Percentiles rank a stretch among this genome's conserved stretches.
phyloP scores from a whole-genome alignment of 2,113 vertebrate genomes.

The Pseudopipra pipra region DNA sequence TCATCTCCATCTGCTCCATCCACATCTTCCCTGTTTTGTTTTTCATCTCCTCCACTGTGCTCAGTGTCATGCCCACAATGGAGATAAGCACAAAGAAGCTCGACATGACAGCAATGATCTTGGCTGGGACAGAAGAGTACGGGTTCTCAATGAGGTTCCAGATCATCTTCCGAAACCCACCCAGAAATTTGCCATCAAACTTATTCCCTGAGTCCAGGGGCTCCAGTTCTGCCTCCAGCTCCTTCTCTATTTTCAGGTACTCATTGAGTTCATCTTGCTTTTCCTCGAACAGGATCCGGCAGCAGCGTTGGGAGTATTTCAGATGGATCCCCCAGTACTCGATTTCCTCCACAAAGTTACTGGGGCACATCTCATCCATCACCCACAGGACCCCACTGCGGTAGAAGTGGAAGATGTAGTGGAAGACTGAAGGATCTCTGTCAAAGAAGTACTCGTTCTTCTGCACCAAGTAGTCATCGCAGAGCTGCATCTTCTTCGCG shows the following conservation, averaged over 20 bases:
- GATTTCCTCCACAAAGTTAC: slow-evolving; percentile 82
- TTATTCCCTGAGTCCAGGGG: slow-evolving; percentile 52
- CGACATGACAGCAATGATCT: slow-evolving; percentile 78
- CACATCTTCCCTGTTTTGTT: slow-evolving; percentile 66
- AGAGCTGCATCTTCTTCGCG: slow-evolving; percentile 78
- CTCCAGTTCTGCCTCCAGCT: slow-evolving; percentile 80
- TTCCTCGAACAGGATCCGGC: slow-evolving; percentile 82
- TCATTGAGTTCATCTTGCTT: slow-evolving; percentile 80
- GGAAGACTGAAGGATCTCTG: slow-evolving; percentile 85
- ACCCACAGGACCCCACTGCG: slow-evolving; percentile 82
- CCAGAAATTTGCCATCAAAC: slow-evolving; percentile 78
- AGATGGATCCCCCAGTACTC: slow-evolving; percentile 85
- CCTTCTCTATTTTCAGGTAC: slow-evolving; percentile 78
- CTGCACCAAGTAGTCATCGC: slow-evolving; percentile 86
- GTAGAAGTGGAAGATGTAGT: slow-evolving; percentile 89
- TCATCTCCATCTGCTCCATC: slow-evolving; percentile 79
- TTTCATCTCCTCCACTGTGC: slow-evolving; percentile 83
- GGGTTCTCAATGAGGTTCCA: slow-evolving; percentile 85
- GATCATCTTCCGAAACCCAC: slow-evolving; percentile 61
- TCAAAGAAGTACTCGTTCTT: slow-evolving; percentile 90
- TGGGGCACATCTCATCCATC: slow-evolving; percentile 79
- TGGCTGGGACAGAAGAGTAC: slow-evolving; percentile 77
- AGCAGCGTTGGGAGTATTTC: slow-evolving; percentile 79
- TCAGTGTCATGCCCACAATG: slow-evolving; percentile 81
- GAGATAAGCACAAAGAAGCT: slow-evolving; percentile 84